Conservation (phyloP, 2,888 invertebrate genomes). For the Plagiodera versicolora region DNA sequence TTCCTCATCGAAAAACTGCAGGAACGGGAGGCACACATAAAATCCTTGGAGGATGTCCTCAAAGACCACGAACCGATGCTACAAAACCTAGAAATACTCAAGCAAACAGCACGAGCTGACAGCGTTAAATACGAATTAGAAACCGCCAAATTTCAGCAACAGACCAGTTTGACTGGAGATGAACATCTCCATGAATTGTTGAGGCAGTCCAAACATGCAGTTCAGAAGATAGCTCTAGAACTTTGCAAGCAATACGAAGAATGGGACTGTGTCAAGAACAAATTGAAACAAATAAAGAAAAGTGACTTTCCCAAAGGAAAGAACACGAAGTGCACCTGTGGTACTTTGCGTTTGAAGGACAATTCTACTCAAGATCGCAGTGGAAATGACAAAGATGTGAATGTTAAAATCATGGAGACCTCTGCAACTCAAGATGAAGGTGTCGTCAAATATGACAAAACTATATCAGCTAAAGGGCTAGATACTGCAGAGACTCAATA, state of each 20-base stretch:
- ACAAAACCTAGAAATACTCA: conserved; percentile 14
- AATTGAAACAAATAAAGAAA: conserved; percentile 9
- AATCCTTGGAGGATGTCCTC: conserved; percentile 32
- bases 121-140: conserved; percentile 29
- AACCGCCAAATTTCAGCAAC: conserved; percentile 18
- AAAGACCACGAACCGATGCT: conserved; percentile 31
- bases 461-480: neutral
- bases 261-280: conserved; percentile 35
- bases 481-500: neutral
- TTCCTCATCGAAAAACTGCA: conserved; percentile 23
- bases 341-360: neutral
- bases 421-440: neutral
- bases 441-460: neutral
- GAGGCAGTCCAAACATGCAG: conserved; percentile 46
- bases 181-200: conserved; percentile 45
- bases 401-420: neutral
- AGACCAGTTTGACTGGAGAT: conserved; percentile 30
- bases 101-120: conserved; percentile 10
- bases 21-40: conserved; percentile 32
- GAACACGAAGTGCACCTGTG: neutral
- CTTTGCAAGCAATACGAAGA: conserved; percentile 42
- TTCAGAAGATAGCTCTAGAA: conserved; percentile 45
- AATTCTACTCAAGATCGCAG: neutral
- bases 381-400: neutral
- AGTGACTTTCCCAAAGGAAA: conserved; percentile 2